Base-by-base conservation (phyloP, 2,113 vertebrate genomes). In the Colossoma macropomum region DNA sequence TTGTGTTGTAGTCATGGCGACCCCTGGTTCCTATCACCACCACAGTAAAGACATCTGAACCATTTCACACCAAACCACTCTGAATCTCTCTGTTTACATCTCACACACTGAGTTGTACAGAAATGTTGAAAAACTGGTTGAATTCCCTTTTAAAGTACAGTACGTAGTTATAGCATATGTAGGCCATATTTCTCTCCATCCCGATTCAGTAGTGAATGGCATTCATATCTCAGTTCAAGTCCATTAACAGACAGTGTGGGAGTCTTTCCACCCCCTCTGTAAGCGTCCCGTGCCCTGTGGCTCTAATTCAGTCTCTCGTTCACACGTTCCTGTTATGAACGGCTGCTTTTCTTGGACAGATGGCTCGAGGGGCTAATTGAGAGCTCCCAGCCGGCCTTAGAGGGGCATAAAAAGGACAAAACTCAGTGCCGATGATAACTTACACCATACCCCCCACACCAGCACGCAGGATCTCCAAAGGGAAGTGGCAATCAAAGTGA, bases 371-470 rank as follows among this genome's bases (percentile, higher is more conserved):
- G 65, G 50, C 70, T 60, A 77, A 50, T 63, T 32, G 17, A 79
- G 45, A 65, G 59, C 80, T 86, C 54, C 50, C 74, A 75, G 50
- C 75, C 71, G 17, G 59, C 21, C 79, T 80, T 81, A 56, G 88
- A 86, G 80, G 83, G 13, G 83, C 74, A 79, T 89, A 86, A 86
- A 85, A 82, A 79, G 63, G 81, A 89, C 86, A 86, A 90, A 89
- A 88, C 86, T 83, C 77, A 87, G 38, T 38, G 8, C 52, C 78
- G 82, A 88, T 81, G 83, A 82, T 91, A 90, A 91, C 90, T 93
- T 88, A 90, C 91, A 90, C 86, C 85, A 85, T 74, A 75, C 77
- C 50, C 34, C 32, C 66, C 76, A 21, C 69, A 87, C 85, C 88
- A 90, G 75, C 87, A 90, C 89, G 70, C 68, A 52, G 48, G 65